Conservation (phyloP, 2,797 vertebrate genomes). For the Poecilia gillii region DNA sequence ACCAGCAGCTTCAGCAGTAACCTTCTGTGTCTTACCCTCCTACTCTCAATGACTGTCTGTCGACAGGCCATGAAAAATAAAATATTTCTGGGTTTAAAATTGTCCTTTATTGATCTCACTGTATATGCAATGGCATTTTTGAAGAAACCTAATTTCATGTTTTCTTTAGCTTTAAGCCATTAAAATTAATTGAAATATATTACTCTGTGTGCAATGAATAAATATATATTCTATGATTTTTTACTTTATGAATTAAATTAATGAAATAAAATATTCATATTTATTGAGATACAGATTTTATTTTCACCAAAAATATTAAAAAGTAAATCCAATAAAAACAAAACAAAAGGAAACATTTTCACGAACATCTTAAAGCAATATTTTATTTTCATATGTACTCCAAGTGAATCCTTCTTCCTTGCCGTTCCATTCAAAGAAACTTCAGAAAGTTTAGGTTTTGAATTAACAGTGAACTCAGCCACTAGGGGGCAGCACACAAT, state of each 20-base stretch:
- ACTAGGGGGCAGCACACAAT: slow-evolving; percentile 76
- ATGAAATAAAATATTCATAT: not conserved
- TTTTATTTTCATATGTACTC: not conserved
- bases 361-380: not conserved
- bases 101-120: not conserved
- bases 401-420: not conserved
- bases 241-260: not conserved
- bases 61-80: not conserved
- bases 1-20: not conserved
- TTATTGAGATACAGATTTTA: not conserved
- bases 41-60: not conserved
- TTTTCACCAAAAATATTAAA: not conserved
- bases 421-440: not conserved
- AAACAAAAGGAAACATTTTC: not conserved
- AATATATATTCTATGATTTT: not conserved
- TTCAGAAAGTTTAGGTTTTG: not conserved
- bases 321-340: not conserved
- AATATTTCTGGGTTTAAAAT: not conserved
- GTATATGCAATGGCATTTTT: not conserved
- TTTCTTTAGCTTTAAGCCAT: not conserved
- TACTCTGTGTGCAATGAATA: not conserved
- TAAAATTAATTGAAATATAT: not conserved
- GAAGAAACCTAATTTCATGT: not conserved
- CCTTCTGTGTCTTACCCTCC: not conserved
- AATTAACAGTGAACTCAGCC: slow-evolving; percentile 42